phyloP scores from a whole-genome alignment of 2,888 invertebrate genomes.

The Synergus japonicus region DNA sequence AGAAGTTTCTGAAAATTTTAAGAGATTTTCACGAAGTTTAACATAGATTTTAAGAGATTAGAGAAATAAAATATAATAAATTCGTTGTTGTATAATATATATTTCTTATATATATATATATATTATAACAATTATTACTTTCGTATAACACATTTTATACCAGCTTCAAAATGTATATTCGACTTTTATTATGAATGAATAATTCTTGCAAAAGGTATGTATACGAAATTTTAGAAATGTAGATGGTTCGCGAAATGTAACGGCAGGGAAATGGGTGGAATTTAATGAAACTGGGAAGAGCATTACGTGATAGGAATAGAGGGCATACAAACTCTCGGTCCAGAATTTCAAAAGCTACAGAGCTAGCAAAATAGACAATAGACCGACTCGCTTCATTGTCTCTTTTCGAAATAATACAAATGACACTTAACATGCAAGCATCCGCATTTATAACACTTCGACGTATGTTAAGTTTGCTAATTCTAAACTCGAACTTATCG shows the following conservation, averaged over 20 bases:
- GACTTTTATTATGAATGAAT: not conserved
- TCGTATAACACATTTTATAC: not conserved
- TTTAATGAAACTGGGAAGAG: conserved; percentile 30
- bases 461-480: not conserved
- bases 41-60: no score
- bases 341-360: conserved; percentile 26
- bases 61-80: no score
- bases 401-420: conserved; percentile 31
- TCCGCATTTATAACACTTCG: conserved; percentile 9
- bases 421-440: conserved; percentile 21
- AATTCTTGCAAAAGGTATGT: not conserved
- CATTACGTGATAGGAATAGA: not conserved
- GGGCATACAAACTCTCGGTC: not conserved
- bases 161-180: not conserved
- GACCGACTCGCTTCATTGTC: conserved; percentile 21
- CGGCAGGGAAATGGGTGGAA: not conserved
- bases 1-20: no score
- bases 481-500: not conserved
- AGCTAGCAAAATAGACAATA: conserved; percentile 30
- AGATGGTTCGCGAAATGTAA: not conserved
- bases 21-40: no score
- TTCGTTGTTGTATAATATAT: no score
- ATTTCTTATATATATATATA: no score
- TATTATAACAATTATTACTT: no score
- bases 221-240: not conserved